These are phyloP conservation scores for Anticlea derivata DNA, from an alignment of 2,888 invertebrate species.

Conservation along the genomic window DNA sequence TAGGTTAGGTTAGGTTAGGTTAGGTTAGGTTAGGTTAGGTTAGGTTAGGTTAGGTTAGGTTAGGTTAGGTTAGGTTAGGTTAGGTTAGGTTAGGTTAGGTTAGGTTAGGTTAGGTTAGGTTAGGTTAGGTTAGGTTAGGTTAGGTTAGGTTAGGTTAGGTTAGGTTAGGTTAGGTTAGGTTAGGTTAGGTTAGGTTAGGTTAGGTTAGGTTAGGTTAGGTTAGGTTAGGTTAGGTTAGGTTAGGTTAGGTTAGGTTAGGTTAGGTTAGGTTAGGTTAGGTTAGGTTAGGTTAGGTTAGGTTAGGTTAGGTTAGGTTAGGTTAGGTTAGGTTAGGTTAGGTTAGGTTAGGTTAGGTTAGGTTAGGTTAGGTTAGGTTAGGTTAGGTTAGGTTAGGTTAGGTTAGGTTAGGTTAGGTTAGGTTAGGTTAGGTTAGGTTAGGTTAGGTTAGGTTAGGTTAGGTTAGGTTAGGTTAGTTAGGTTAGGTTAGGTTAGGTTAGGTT, in stretches of 20 bases:
- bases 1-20: background rate
- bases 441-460: conserved; percentile 16
- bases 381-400: conserved; percentile 7
- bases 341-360: background rate
- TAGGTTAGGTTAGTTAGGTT: conserved; percentile 15
- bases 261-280: conserved; percentile 3
- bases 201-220: background rate
- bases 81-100: background rate
- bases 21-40: conserved; percentile 1
- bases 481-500: conserved; percentile 18
- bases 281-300: conserved; percentile 4
- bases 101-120: conserved; percentile 16
- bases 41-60: conserved; percentile 13
- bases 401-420: conserved; percentile 3
- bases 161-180: conserved; percentile 15
- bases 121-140: conserved; percentile 18
- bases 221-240: conserved; percentile 2
- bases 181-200: conserved; percentile 7
- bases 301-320: conserved; percentile 7
- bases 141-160: conserved; percentile 10
- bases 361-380: conserved; percentile 16
- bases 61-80: conserved; percentile 9
- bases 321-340: conserved; percentile 9
- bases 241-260: conserved; percentile 14
- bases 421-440: background rate